Base-by-base conservation (phyloP, 1,140 invertebrate genomes). In the Sitophilus oryzae region DNA sequence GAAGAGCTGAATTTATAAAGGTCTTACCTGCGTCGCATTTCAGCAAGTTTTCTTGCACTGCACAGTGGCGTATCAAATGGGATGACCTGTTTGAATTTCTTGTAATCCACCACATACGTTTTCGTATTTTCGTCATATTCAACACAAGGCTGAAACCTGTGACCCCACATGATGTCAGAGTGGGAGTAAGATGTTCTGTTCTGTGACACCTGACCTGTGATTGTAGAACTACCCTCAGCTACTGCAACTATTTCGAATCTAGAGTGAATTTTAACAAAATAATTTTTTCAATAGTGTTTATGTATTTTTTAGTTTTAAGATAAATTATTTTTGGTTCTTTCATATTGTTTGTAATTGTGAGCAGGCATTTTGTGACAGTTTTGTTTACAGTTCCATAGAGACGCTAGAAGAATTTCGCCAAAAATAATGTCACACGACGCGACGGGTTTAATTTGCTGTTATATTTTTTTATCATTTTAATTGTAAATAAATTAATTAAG, bases 61-160 rank as follows among this genome's bases (percentile, higher is more conserved):
- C 91, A 96, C 3, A 91, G 79, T 0, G 94, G 93, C 0, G 92
- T 96, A 63, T 94, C 90, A 38, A 96, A 89, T 66, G 92, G 88
- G 30, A 84, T 84, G 1, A 92, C 94, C 61, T 86, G 87, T 66
- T 98, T 91, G 73, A 98, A 98, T 61, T 91, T 82, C 8, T 85
- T 89, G 70, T 64, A 61, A 36, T 67, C 60, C 14, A 69, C 60
- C 10, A 68, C 43, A 30, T 59, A 65, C 2, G 38, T 47, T 21
- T 51, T 35, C 36, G 49, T 44, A 0, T 30, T n/a, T 14, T 58
- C 50, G 23, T 68, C 62, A 43, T 62, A 67, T 14, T 59, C 46
- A 1, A 66, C 59, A 41, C 68, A 70, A 1, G 59, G 57, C 49
- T 80, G 78, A 64, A 92, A 91, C 18, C 88, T 73, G 68, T 91